Base-by-base conservation (phyloP, 2,797 vertebrate species). In the Dendrocincla tyrannina region DNA sequence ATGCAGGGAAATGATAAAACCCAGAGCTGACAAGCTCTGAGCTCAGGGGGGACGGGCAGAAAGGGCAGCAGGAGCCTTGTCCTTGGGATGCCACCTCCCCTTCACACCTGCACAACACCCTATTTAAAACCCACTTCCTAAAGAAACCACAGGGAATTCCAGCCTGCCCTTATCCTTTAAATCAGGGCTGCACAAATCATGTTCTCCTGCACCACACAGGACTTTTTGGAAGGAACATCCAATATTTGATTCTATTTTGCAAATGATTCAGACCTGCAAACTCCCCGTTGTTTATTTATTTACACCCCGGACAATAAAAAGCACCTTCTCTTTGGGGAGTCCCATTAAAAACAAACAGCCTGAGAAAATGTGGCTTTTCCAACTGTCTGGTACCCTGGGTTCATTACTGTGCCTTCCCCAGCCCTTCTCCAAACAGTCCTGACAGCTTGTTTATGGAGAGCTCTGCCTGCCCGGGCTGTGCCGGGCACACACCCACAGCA, bases 391-490 rank as follows among this genome's bases (percentile, higher is more conserved):
- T 93, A 76, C 75, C 11, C 85, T 88, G 41, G 33, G 93, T 94
- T 96, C 96, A 94, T 97, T 96, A 93, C 92, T 95, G 77, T 95
- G 95, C 91, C 86, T 95, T 87, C 76, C 78, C 88, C 63, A 44
- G 74, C 55, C 90, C 83, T 97, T 96, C 92, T 89, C 95, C 96
- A 97, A 98, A 98, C 96, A 97, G 88, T 62, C 50, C 60, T 74
- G 94, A 97, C 91, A 94, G 94, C 12, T 64, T 93, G 96, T 96
- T 97, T 97, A 96, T 42, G 18, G 85, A 95, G 91, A 81, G 79
- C 75, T 46, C 96, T 95, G 22, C 17, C 81, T 83, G 44, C 16
- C 27, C 96, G 41, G 52, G 72, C 64, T 9, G 67, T 28, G 41
- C 95, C 7, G 94, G 87, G 96, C 95, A 97, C 89, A 97, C 95